Evolutionary conservation across 2,113 vertebrate genomes (phyloP), one percentile per base, ranked within the genome.

Genomic region (Pica pica): DNA sequence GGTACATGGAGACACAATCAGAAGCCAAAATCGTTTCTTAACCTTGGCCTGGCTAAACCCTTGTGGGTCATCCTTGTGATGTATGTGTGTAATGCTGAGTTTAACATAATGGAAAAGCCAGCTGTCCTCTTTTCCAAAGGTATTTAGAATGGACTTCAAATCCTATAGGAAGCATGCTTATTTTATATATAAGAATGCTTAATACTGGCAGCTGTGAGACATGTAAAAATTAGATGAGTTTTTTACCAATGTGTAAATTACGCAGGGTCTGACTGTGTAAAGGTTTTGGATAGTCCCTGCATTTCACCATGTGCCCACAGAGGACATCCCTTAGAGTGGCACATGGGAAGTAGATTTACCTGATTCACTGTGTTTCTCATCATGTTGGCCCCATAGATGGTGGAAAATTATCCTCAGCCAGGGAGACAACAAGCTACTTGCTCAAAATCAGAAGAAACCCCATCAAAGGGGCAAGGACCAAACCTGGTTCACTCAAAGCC

Each of bases 141-240:
- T 39, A 7, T 50, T 80, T 83, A 53, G 30, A 90, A 88, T 20
- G 30, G 18, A 27, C 33, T 49, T 6, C 73, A 76, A 76, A 83
- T 44, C 13, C 1, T 0, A 0, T 3, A 42, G 23, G 26, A 70
- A 70, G 18, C 6, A 9, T 2, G 6, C 4, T 64, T 50, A 52
- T 44, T 69, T 60, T 49, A 33, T 44, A 16, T 21, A 22, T 26
- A 37, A 75, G 42, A 7, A 16, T 80, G 13, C 5, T 15, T 42
- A 49, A 69, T 49, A 33, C n/a, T 63, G 24, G 16, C 18, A 69
- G 23, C 11, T 90, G 52, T 60, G 35, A 89, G 41, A 68, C 17
- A 57, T n/a, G 46, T 60, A 60, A 65, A 86, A 90, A 27, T 24
- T 23, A 42, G 82, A 47, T 2, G 0, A 3, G 2, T n/a, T 74